Evolutionary conservation across 2,797 vertebrate genomes (phyloP), one percentile per base, ranked within the genome.

Genomic region (Halcyon smyrnensis): DNA sequence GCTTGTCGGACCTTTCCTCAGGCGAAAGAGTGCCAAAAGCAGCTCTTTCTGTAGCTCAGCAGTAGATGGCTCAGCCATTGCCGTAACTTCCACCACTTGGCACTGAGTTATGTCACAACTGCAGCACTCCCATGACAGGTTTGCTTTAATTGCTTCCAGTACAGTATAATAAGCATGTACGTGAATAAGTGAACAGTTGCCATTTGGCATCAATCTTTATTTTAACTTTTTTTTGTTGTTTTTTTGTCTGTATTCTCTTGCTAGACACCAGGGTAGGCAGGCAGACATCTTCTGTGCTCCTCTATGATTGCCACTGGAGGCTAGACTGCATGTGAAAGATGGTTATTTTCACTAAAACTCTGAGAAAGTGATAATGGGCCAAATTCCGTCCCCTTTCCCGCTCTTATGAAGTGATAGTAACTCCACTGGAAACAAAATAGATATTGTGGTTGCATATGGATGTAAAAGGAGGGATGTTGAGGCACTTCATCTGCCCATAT

Each of bases 31-130:
- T 90, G 95, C 84, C 93, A 94, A 89, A 80, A 4, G 0, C 62
- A 87, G 83, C 45, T 57, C 57, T 93, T 95, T 96, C 75, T 95
- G 80, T 65, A 68, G 75, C 96, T 85, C 95, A 96, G 95, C 93
- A 85, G 86, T 95, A 45, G 50, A 87, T 65, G 68, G 90, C 64
- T 87, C 78, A 93, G 37, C 50, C 73, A 54, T 20, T 36, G 71
- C 68, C 5, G 3, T 63, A 54, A 16, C 48, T 95, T 82, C 56
- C 63, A 87, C 63, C 8, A 9, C 59, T 77, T 97, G 96, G 96
- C 93, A 90, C 6, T 0, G 30, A 83, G 39, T 70, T 45, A 46
- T 1, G 6, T 34, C 75, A 54, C 91, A 94, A 95, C 90, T 95
- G 96, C 75, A 87, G 84, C 81, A n/a, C 84, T 93, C 93, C 93